Base-by-base conservation (phyloP, 2,888 invertebrate genomes). In the Notodonta ziczac region DNA sequence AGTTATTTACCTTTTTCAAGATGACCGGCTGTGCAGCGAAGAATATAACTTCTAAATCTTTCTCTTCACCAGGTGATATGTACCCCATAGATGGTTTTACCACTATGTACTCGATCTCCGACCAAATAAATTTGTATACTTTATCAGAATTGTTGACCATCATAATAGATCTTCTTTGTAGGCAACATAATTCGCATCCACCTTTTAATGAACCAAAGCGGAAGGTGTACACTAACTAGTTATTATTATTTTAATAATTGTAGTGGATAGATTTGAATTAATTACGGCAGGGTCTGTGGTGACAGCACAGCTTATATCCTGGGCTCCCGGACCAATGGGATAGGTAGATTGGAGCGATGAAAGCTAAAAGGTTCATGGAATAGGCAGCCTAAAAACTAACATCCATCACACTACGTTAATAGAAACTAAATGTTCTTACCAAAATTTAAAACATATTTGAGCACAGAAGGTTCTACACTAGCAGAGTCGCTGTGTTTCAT, bases 71-170 rank as follows among this genome's bases (percentile, higher is more conserved):
- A 0, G 93, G 93, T 3, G 91, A 91, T 72, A 93, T 91, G 59
- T 88, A 93, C 0, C 93, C 93, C n/a, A 85, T 66, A 0, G 88
- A 86, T 0, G 93, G 93, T 68, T 85, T 91, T 10, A 91, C 81
- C 35, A 89, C 74, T 53, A 93, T 62, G 60, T 77, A 65, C 4
- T 89, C 88, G n/a, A 82, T 74, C 62, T 83, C 79, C 7, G 72
- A 68, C 92, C 92, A 93, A 59, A 67, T 73, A 65, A 93, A 93
- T 77, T 88, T 91, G 63, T 93, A 93, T 2, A 93, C 87, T 73
- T 91, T 93, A 58, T 91, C 91, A 0, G 92, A 93, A 80, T 93
- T 92, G 67, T 93, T 93, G 0, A 88, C 82, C 91, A 93, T 90
- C 4, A 87, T 80, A 2, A 91, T 76, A 24, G 91, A 84, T 60